Base-by-base conservation (phyloP, 2,797 vertebrate species). In the Avahi laniger region DNA sequence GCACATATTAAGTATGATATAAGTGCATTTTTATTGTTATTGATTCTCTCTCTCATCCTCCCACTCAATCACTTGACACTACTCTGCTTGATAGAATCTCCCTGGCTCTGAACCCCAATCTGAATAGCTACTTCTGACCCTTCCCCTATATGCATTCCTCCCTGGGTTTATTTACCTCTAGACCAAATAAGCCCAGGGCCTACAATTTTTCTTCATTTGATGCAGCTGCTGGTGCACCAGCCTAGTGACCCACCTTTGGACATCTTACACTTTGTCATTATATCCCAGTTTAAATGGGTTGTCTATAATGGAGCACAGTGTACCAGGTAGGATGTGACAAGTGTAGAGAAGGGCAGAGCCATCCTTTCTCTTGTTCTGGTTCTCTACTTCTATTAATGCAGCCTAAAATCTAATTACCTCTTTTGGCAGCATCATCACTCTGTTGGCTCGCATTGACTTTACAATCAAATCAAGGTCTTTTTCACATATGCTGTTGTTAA, bases 351-450 rank as follows among this genome's bases (percentile, higher is more conserved):
- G 79, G 13, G 9, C 41, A 95, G 30, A 76, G 73, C 70, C 92
- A 93, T 93, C 81, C 41, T 73, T 94, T 96, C 79, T 12, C 89
- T 96, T 92, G 72, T 88, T 94, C 88, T 94, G 81, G 59, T 86
- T 93, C 95, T 95, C 97, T 80, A 93, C 73, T 95, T 85, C 84
- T 95, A 82, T 88, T 96, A 97, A 91, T 97, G 87, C 78, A 76
- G 87, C 89, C 92, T 96, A 95, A 97, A 97, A 96, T 96, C 82
- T 87, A 97, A 97, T 95, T 97, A 96, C 72, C 84, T 96, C 91
- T 95, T 96, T 97, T 95, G 95, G 89, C 93, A 96, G 84, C 80
- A 78, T 73, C 92, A 96, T 95, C 87, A 92, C 46, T 95, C 80
- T 89, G 81, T 97, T 89, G 94, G 70, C 93, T 97, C 5, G 0